Evolutionary conservation across 37 sponge, comb jelly and placozoan species (phyloP).

Genomic region (Eunapius fragilis): DNA sequence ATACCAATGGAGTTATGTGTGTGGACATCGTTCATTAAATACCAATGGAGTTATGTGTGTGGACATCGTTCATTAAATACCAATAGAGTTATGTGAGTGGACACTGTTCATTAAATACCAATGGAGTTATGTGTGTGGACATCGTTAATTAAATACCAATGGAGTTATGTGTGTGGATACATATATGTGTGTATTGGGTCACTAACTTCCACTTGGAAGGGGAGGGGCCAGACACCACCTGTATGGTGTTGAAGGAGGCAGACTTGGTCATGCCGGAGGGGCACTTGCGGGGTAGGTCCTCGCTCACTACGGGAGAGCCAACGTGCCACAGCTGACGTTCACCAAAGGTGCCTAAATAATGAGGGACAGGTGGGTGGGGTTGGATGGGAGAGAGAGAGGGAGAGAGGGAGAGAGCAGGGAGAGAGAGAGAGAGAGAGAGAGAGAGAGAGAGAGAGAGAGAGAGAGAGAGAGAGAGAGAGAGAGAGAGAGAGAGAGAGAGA

Average conservation of each 20-base stretch:
- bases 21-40: background rate
- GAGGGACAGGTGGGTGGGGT: background rate
- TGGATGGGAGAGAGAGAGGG: background rate
- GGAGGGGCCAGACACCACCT: slow-evolving; percentile 62
- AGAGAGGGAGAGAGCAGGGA: background rate
- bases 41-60: too few species aligned
- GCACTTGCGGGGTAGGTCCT: slow-evolving; percentile 33
- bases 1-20: background rate
- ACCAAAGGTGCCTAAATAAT: slow-evolving; percentile 82
- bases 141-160: too few species aligned
- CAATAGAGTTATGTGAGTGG: too few species aligned
- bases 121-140: background rate
- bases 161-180: background rate
- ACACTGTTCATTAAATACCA: background rate
- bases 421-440: too few species aligned
- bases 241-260: slow-evolving; percentile 63
- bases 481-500: too few species aligned
- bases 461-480: too few species aligned
- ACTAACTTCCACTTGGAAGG: slow-evolving; percentile 80
- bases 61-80: background rate
- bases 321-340: slow-evolving; percentile 65
- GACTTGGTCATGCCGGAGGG: slow-evolving; percentile 50
- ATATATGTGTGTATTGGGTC: background rate
- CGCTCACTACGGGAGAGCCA: slow-evolving; percentile 16
- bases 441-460: too few species aligned